Conservation (phyloP, 2,888 invertebrate genomes). For the Hydropsyche betteni region DNA sequence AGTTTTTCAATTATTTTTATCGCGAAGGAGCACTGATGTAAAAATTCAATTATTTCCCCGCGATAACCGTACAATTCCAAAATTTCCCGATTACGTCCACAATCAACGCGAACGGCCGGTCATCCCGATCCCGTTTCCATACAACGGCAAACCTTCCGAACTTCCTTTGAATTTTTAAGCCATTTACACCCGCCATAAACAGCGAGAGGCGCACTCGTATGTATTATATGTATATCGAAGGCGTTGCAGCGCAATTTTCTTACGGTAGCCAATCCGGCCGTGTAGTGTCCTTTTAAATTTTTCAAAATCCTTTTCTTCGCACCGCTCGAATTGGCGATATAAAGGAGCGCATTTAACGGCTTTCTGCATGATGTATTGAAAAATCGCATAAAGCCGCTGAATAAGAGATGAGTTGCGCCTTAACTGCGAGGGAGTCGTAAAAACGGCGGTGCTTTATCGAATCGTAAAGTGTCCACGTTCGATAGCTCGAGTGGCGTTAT, state of each 20-base stretch:
- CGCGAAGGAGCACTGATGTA: too few relatives aligned
- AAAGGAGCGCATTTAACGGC: slow-evolving; percentile 19
- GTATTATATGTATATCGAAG: neutral
- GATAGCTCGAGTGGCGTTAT: neutral
- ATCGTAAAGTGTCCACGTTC: slow-evolving; percentile 1
- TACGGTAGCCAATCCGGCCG: slow-evolving; percentile 1
- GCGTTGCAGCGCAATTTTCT: neutral
- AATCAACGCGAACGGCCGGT: too few relatives aligned
- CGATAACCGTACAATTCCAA: too few relatives aligned
- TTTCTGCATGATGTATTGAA: slow-evolving; percentile 30
- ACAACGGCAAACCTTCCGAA: too few relatives aligned
- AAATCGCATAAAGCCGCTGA: slow-evolving; percentile 29
- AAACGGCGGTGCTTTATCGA: slow-evolving; percentile 19
- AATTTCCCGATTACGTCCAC: too few relatives aligned
- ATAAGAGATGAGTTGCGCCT: slow-evolving; percentile 14
- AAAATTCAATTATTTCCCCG: too few relatives aligned
- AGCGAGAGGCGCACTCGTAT: too few relatives aligned
- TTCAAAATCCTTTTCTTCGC: slow-evolving; percentile 5
- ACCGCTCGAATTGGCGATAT: slow-evolving; percentile 14
- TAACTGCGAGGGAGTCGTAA: slow-evolving; percentile 13
- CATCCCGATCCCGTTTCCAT: too few relatives aligned
- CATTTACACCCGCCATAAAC: too few relatives aligned
- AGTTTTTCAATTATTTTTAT: too few relatives aligned
- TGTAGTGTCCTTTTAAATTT: slow-evolving; percentile 10
- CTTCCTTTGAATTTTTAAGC: too few relatives aligned